A percentile compares a stretch with the other conserved stretches of the same genome.
Evolutionary conservation across 2,888 invertebrate species (phyloP).

Genomic region (Osmoderma eremita): DNA sequence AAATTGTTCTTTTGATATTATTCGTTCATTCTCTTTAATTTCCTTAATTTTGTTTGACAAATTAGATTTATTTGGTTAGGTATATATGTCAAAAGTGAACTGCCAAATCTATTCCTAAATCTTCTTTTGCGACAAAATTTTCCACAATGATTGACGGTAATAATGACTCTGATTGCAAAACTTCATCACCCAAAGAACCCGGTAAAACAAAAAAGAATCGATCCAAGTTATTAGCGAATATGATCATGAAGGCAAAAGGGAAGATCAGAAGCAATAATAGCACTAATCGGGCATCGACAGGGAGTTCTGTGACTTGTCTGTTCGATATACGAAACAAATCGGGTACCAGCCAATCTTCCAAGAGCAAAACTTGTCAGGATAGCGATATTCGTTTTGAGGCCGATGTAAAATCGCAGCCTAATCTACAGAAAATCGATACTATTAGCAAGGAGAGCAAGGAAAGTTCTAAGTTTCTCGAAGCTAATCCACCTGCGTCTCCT

Average conservation of each 20-base stretch:
- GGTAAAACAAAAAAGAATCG: slow-evolving; percentile 13
- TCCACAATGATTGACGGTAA: neutral
- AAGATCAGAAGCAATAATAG: slow-evolving; percentile 14
- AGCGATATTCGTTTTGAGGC: slow-evolving; percentile 1
- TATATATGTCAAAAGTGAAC: neutral
- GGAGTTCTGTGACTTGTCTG: slow-evolving; percentile 14
- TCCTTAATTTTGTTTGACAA: no score
- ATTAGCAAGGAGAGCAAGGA: neutral
- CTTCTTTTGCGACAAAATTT: neutral
- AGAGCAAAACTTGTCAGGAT: slow-evolving; percentile 5
- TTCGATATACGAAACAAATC: slow-evolving; percentile 25
- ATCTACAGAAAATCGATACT: neutral
- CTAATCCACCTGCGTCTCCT: neutral
- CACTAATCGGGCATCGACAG: neutral
- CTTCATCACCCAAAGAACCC: neutral
- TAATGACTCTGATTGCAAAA: slow-evolving; percentile 4
- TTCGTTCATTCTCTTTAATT: no score
- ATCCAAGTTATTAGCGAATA: slow-evolving; percentile 25
- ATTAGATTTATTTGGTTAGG: slow-evolving; percentile 9
- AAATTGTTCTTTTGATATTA: no score
- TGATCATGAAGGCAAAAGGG: slow-evolving; percentile 28
- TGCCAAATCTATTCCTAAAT: slow-evolving; percentile 1
- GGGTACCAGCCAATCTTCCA: slow-evolving; percentile 19
- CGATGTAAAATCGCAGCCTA: slow-evolving; percentile 5
- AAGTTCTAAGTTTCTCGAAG: neutral